These are phyloP conservation scores for Ceuthmochares aereus DNA, from an alignment of 2,113 vertebrate species.

Conservation along the genomic window DNA sequence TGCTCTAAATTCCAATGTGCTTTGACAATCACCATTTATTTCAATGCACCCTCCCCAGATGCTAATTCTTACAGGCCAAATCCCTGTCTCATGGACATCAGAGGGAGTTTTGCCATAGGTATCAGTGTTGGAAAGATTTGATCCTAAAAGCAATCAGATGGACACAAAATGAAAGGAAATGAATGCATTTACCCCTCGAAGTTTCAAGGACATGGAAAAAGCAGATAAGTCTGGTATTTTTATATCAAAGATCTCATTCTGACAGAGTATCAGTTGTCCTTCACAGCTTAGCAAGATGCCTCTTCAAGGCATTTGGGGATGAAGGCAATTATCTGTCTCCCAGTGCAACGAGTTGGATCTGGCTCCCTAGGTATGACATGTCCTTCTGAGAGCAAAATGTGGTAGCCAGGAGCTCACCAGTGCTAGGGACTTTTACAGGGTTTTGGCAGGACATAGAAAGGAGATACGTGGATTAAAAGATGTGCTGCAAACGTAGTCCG, in stretches of 20 bases:
- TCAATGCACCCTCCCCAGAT: constrained; percentile 53
- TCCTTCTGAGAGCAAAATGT: not conserved
- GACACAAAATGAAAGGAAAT: constrained; percentile 20
- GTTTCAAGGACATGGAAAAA: not conserved
- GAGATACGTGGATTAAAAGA: not conserved
- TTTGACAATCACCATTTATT: constrained; percentile 61
- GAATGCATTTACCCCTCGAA: not conserved
- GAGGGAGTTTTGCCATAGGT: constrained; percentile 21
- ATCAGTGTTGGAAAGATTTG: constrained; percentile 28
- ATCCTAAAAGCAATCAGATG: constrained; percentile 4
- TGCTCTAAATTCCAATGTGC: constrained; percentile 62
- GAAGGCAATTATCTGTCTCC: not conserved
- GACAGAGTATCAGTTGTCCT: not conserved
- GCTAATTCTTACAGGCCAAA: constrained; percentile 1
- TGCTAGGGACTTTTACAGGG: not conserved
- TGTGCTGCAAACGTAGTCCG: not conserved
- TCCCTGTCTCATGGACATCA: not conserved
- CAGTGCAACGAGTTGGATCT: not conserved
- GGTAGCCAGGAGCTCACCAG: not conserved
- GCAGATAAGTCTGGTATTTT: not conserved
- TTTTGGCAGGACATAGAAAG: not conserved
- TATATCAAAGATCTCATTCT: not conserved
- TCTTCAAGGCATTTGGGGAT: not conserved
- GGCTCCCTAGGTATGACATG: not conserved
- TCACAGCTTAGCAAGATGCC: not conserved